Conservation (phyloP, 2,888 invertebrate species). For the Trileptium ribeirensis region DNA sequence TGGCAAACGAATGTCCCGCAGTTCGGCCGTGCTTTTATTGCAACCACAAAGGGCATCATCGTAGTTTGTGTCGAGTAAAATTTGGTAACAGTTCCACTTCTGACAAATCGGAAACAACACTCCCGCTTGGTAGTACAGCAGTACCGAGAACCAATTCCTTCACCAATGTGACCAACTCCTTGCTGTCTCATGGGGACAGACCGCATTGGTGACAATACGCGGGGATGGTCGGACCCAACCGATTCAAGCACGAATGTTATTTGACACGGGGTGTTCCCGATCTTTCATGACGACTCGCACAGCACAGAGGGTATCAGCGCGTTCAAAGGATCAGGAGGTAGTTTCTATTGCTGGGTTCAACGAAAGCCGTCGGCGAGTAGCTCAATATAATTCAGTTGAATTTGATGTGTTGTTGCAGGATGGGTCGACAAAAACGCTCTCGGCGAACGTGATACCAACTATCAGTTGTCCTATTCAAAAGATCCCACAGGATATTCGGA, state of each 20-base stretch:
- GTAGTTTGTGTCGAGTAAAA: slow-evolving; percentile 9
- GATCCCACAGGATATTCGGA: neutral
- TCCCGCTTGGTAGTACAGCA: no score
- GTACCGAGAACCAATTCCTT: no score
- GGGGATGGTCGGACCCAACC: neutral
- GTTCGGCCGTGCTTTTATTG: neutral
- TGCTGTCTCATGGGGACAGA: slow-evolving; percentile 1
- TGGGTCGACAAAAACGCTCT: neutral
- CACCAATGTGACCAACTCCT: neutral
- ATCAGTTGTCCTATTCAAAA: slow-evolving; percentile 8
- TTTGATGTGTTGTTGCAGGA: neutral
- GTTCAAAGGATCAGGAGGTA: neutral
- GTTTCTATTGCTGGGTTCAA: neutral
- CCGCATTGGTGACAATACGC: neutral
- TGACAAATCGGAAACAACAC: neutral
- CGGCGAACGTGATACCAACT: slow-evolving; percentile 3
- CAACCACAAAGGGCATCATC: slow-evolving; percentile 4
- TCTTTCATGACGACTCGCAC: neutral
- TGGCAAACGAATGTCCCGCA: neutral
- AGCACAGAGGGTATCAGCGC: neutral
- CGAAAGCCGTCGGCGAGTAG: neutral
- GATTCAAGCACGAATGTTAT: neutral
- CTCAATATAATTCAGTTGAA: neutral
- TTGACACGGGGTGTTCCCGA: slow-evolving; percentile 7
- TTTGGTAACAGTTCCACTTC: neutral